phyloP scores from a whole-genome alignment of 1,140 invertebrate genomes.

The Trinorchestia longiramus region DNA sequence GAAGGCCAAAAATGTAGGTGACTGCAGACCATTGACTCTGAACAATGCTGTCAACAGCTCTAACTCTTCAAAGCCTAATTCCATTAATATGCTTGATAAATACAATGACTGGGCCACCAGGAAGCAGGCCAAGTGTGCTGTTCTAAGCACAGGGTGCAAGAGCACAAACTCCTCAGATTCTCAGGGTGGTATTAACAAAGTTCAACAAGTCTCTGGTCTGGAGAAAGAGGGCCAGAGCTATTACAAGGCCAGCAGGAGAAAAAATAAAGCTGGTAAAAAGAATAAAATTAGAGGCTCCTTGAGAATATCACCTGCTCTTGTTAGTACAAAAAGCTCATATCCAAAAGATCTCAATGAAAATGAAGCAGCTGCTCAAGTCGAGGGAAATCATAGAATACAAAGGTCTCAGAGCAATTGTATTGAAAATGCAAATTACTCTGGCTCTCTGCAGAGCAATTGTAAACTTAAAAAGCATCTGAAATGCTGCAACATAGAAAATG shows the following conservation, averaged over 20 bases:
- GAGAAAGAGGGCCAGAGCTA: neutral
- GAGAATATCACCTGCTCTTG: neutral
- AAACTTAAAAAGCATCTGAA: neutral
- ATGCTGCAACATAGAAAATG: slow-evolving; percentile 40
- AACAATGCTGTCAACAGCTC: slow-evolving; percentile 26
- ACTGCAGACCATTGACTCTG: neutral
- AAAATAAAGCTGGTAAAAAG: slow-evolving; percentile 6
- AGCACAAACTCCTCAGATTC: neutral
- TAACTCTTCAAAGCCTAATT: neutral
- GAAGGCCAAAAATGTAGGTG: neutral
- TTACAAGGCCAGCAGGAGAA: slow-evolving; percentile 5
- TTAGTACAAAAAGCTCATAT: neutral
- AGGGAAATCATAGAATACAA: neutral
- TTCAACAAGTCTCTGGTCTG: neutral
- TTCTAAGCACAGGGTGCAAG: neutral
- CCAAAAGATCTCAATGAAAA: neutral
- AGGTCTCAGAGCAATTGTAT: neutral
- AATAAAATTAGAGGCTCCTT: neutral
- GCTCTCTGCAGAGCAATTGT: neutral
- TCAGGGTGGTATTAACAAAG: neutral
- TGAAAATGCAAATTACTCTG: neutral
- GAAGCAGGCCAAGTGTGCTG: slow-evolving; percentile 28
- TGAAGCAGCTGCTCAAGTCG: neutral
- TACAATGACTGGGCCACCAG: slow-evolving; percentile 47
- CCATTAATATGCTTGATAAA: slow-evolving; percentile 44